A percentile compares a stretch with the other conserved stretches of the same genome.
phyloP scores from a whole-genome alignment of 2,113 vertebrate genomes.

The Phyllostomus discolor region DNA sequence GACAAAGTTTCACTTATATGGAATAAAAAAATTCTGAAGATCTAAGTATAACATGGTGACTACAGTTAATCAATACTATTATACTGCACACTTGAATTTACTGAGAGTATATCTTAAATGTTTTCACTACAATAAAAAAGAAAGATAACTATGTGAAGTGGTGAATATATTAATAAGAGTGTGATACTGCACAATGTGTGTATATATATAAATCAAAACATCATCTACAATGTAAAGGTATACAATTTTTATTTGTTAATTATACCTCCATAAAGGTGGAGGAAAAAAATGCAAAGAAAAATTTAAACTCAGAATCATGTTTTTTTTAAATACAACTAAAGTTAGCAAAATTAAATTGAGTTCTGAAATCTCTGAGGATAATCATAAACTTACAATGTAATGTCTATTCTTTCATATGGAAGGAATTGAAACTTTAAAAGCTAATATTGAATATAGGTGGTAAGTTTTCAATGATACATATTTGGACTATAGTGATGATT shows the following conservation, averaged over 20 bases:
- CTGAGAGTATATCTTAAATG: not conserved
- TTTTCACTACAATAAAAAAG: not conserved
- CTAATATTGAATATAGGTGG: not conserved
- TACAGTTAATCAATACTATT: not conserved
- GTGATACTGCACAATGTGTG: not conserved
- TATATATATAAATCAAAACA: not conserved
- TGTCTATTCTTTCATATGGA: slow-evolving; percentile 1
- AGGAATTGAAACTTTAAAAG: not conserved
- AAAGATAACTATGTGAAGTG: not conserved
- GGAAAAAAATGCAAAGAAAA: not conserved
- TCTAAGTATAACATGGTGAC: not conserved
- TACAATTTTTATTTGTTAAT: not conserved
- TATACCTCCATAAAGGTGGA: not conserved
- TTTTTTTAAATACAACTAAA: slow-evolving; percentile 17
- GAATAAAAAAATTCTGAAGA: not conserved
- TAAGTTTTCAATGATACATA: not conserved
- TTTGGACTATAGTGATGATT: not conserved
- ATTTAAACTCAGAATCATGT: not conserved
- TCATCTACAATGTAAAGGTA: not conserved
- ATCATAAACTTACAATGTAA: not conserved
- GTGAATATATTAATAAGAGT: not conserved
- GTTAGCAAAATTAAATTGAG: not conserved
- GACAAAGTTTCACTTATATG: not conserved
- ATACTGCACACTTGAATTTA: not conserved
- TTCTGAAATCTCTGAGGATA: slow-evolving; percentile 7